phyloP scores from a whole-genome alignment of 2,888 invertebrate species.

The Achlya flavicornis region DNA sequence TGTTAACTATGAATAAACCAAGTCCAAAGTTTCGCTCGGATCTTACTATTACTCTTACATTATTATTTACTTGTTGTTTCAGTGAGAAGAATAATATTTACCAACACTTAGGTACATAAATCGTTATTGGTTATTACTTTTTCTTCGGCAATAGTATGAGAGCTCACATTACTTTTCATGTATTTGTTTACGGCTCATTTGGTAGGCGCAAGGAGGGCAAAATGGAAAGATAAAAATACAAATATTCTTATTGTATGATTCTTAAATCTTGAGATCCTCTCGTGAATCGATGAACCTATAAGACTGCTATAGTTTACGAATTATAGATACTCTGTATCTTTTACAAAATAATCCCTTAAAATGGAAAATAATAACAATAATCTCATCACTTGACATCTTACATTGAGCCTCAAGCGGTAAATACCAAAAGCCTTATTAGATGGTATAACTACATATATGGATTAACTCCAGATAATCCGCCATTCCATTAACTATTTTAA shows the following conservation, averaged over 20 bases:
- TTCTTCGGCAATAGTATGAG: conserved; percentile 10
- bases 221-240: conserved; percentile 1
- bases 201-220: neutral
- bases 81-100: conserved; percentile 28
- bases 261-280: neutral
- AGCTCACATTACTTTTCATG: conserved; percentile 14
- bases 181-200: conserved; percentile 12
- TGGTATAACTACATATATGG: too few relatives aligned
- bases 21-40: conserved; percentile 30
- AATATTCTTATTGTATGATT: neutral
- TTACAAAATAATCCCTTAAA: too few relatives aligned
- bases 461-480: too few relatives aligned
- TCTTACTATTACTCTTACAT: conserved; percentile 28
- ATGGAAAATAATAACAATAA: too few relatives aligned
- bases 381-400: too few relatives aligned
- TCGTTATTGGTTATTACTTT: conserved; percentile 15
- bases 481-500: too few relatives aligned
- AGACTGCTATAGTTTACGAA: too few relatives aligned
- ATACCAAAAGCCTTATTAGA: too few relatives aligned
- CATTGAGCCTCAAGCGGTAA: too few relatives aligned
- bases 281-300: neutral
- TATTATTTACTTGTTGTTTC: conserved; percentile 42
- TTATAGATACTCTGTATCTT: too few relatives aligned
- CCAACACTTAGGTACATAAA: conserved; percentile 17
- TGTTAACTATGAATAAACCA: conserved; percentile 51